Conservation (phyloP, 2,797 vertebrate genomes). For the Rhincodon typus region DNA sequence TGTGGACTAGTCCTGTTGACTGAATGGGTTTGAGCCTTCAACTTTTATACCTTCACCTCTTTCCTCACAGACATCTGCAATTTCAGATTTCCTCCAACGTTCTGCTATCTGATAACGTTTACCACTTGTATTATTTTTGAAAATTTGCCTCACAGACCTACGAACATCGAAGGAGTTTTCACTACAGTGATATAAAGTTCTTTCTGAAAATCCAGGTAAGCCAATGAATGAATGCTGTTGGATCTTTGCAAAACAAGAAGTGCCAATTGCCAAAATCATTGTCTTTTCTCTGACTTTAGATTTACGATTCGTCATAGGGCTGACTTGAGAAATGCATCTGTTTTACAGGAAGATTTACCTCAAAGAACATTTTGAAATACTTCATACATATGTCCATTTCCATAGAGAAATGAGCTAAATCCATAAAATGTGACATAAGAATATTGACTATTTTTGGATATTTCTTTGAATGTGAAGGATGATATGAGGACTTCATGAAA, state of each 20-base stretch:
- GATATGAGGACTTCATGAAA: background rate
- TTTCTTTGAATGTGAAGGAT: background rate
- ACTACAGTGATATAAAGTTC: background rate
- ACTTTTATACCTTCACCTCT: too few species aligned
- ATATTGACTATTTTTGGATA: background rate
- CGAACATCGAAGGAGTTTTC: background rate
- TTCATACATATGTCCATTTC: background rate
- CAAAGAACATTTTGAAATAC: background rate
- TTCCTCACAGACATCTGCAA: too few species aligned
- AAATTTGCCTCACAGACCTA: background rate
- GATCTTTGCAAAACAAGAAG: background rate
- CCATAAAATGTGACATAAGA: background rate
- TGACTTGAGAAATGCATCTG: background rate
- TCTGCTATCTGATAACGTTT: background rate
- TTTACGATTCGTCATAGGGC: background rate
- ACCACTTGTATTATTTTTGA: background rate
- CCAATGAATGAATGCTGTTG: background rate
- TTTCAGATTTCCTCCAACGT: background rate
- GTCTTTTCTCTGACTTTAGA: background rate
- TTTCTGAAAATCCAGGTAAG: background rate
- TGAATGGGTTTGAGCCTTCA: too few species aligned
- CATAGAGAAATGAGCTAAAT: background rate
- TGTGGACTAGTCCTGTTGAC: background rate
- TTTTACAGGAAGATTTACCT: background rate
- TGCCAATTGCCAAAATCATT: background rate